Percentiles rank a stretch among this genome's conserved stretches.
These are phyloP conservation scores for Enhydra lutris DNA, from an alignment of 2,113 vertebrate species.

Conservation along the genomic window DNA sequence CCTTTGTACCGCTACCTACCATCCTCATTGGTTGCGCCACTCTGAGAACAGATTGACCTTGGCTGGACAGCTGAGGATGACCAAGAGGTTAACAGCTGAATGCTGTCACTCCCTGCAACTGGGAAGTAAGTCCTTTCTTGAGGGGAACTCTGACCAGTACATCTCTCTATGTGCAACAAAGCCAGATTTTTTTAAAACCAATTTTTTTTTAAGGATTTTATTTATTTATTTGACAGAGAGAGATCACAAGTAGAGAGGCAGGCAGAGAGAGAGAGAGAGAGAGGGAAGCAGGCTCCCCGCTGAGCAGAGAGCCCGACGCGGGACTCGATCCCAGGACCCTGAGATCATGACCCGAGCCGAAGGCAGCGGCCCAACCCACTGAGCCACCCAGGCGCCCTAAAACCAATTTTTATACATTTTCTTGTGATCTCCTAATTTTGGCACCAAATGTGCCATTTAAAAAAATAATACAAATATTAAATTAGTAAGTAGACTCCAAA, in stretches of 20 bases:
- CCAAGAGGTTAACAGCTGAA: neutral
- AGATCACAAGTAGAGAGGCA: too few relatives aligned
- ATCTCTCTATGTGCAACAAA: neutral
- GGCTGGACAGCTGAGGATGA: neutral
- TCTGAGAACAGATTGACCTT: neutral
- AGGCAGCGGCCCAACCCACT: too few relatives aligned
- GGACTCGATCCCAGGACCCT: too few relatives aligned
- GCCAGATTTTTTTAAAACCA: neutral
- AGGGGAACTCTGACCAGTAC: neutral
- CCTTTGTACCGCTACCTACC: neutral
- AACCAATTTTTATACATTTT: neutral
- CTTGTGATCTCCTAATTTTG: neutral
- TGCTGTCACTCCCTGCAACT: neutral
- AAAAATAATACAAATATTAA: neutral
- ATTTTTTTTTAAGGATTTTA: too few relatives aligned
- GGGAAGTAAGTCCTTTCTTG: neutral
- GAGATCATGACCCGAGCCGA: too few relatives aligned
- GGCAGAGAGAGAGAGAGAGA: too few relatives aligned
- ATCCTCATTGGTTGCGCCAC: neutral
- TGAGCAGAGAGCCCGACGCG: too few relatives aligned
- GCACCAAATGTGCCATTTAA: neutral
- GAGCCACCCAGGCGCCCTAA: too few relatives aligned
- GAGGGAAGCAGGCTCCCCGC: too few relatives aligned
- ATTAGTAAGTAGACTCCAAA: neutral
- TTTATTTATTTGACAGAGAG: too few relatives aligned